phyloP scores from a whole-genome alignment of 1,140 invertebrate species.

The Drosophila ohnishii region DNA sequence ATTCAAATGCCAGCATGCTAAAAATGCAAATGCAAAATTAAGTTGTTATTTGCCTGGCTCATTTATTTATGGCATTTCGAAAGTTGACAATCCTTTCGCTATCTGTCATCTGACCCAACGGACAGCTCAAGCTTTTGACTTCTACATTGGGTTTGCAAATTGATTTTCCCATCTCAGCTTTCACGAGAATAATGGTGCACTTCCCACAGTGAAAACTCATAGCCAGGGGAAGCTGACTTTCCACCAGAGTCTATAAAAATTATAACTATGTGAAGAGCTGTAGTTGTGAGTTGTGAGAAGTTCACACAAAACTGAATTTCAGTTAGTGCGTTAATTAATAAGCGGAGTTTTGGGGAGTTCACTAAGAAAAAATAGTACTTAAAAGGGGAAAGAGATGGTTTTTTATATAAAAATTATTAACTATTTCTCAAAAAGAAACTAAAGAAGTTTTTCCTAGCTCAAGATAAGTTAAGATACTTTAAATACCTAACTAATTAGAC shows the following conservation, averaged over 20 bases:
- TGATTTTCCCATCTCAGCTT: slow-evolving; percentile 35
- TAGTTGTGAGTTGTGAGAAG: slow-evolving; percentile 7
- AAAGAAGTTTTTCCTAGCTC: background rate
- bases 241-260: slow-evolving; percentile 31
- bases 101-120: slow-evolving; percentile 44
- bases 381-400: background rate
- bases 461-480: background rate
- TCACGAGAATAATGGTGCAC: slow-evolving; percentile 26
- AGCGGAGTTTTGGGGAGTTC: background rate
- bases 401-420: background rate
- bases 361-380: background rate
- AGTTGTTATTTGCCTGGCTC: slow-evolving; percentile 58
- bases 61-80: slow-evolving; percentile 64
- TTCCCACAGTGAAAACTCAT: slow-evolving; percentile 20
- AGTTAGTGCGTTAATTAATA: slow-evolving; percentile 28
- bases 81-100: slow-evolving; percentile 56
- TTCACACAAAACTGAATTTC: slow-evolving; percentile 16
- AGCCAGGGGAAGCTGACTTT: slow-evolving; percentile 2
- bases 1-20: slow-evolving; percentile 46
- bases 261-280: slow-evolving; percentile 11
- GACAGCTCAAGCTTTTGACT: slow-evolving; percentile 16
- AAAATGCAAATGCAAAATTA: slow-evolving; percentile 66
- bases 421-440: background rate
- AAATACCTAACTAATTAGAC: background rate
- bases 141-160: slow-evolving; percentile 26